These are phyloP conservation scores for Drosophila arizonae DNA, from an alignment of 1,140 invertebrate species.

Conservation along the genomic window DNA sequence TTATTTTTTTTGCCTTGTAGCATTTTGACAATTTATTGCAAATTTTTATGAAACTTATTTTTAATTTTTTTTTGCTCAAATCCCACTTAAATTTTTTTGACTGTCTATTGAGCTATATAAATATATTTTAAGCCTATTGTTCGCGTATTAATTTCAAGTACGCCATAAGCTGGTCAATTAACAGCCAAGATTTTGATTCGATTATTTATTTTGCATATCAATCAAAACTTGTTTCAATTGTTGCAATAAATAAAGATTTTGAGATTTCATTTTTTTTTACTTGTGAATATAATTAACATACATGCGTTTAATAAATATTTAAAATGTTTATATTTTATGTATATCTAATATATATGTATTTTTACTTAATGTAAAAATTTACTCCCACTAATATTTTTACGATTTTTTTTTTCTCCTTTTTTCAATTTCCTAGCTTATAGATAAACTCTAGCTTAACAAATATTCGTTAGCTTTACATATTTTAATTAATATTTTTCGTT, in stretches of 20 bases:
- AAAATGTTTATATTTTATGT: too few relatives aligned
- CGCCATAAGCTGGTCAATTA: slow-evolving; percentile 3
- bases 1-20: too few relatives aligned
- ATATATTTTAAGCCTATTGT: slow-evolving; percentile 6
- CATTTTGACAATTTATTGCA: slow-evolving; percentile 3
- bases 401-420: too few relatives aligned
- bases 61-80: slow-evolving; percentile 16
- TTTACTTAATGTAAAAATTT: too few relatives aligned
- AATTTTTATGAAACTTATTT: slow-evolving; percentile 10
- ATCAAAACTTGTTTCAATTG: neutral
- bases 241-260: neutral
- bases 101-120: neutral
- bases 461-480: slow-evolving; percentile 8
- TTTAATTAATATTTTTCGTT: slow-evolving; percentile 36
- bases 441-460: slow-evolving; percentile 2
- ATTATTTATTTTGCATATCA: neutral
- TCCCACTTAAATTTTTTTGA: slow-evolving; percentile 10
- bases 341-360: too few relatives aligned
- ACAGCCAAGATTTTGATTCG: neutral
- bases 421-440: neutral
- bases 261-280: too few relatives aligned
- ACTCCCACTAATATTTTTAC: too few relatives aligned
- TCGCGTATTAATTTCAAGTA: neutral
- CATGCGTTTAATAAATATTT: too few relatives aligned
- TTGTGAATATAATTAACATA: too few relatives aligned